A percentile compares a stretch with the other conserved stretches of the same genome.
Evolutionary conservation across 2,888 invertebrate species (phyloP).

Genomic region (Geotrupes spiniger): DNA sequence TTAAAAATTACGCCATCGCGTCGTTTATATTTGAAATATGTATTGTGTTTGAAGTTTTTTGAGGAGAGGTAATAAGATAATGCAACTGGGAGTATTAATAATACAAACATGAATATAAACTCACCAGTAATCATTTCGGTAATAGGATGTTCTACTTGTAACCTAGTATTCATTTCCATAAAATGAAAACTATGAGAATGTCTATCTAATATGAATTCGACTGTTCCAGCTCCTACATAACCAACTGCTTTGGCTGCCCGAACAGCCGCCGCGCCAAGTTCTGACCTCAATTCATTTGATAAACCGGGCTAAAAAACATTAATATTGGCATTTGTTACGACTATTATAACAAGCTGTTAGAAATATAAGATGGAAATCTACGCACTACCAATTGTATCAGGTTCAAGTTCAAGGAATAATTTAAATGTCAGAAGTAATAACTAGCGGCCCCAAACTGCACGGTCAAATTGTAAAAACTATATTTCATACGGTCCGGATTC

Average conservation of each 20-base stretch:
- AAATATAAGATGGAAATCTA: too few species aligned
- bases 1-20: too few species aligned
- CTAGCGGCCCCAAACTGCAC: too few species aligned
- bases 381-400: too few species aligned
- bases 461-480: too few species aligned
- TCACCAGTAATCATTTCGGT: slow-evolving; percentile 94
- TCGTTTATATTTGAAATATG: too few species aligned
- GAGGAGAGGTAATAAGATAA: background rate
- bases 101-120: background rate
- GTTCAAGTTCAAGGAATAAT: too few species aligned
- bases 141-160: slow-evolving; percentile 95
- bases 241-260: slow-evolving; percentile 92
- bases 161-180: slow-evolving; percentile 99
- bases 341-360: too few species aligned
- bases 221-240: slow-evolving; percentile 97
- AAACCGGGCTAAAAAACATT: slow-evolving; percentile 69
- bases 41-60: too few species aligned
- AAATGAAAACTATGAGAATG: slow-evolving; percentile 88
- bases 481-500: too few species aligned
- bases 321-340: too few species aligned
- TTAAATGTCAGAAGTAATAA: too few species aligned
- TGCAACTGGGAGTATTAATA: background rate
- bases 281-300: slow-evolving; percentile 67
- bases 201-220: slow-evolving; percentile 94
- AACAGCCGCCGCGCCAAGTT: slow-evolving; percentile 88